Conservation (phyloP, 2,797 vertebrate species). For the Amazona finschi region DNA sequence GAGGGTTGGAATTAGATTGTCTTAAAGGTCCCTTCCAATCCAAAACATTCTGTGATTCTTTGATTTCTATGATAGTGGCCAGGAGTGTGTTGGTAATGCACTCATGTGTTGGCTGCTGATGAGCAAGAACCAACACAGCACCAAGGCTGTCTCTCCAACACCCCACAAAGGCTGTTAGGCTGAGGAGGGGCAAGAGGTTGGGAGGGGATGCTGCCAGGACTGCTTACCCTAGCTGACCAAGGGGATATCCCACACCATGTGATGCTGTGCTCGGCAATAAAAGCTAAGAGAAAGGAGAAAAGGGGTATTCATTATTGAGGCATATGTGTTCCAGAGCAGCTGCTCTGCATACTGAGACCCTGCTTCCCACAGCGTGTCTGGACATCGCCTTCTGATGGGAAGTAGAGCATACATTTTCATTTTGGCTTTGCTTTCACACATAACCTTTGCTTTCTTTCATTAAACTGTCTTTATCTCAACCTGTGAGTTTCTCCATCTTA, state of each 20-base stretch:
- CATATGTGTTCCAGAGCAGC: not conserved
- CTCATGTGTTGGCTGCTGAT: not conserved
- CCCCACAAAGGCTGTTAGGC: rapidly evolving
- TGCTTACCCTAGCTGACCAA: not conserved
- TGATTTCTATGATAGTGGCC: not conserved
- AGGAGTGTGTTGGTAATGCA: not conserved
- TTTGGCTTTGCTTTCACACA: not conserved
- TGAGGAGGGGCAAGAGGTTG: not conserved
- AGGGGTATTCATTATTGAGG: not conserved
- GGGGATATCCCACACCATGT: rapidly evolving
- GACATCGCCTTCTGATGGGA: not conserved
- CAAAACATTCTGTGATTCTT: not conserved
- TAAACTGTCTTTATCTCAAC: not conserved
- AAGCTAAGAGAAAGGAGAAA: not conserved
- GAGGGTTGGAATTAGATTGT: not conserved
- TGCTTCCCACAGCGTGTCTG: not conserved
- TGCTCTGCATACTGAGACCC: rapidly evolving
- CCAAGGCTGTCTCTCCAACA: not conserved
- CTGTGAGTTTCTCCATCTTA: not conserved
- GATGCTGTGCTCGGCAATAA: not conserved
- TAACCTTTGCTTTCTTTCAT: not conserved
- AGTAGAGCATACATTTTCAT: not conserved
- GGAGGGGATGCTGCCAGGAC: not conserved
- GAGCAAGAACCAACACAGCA: not conserved
- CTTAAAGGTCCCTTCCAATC: not conserved